Percentiles rank a stretch among this genome's conserved stretches.
Evolutionary conservation across 2,888 invertebrate genomes (phyloP).

Genomic region (Idaea straminata): DNA sequence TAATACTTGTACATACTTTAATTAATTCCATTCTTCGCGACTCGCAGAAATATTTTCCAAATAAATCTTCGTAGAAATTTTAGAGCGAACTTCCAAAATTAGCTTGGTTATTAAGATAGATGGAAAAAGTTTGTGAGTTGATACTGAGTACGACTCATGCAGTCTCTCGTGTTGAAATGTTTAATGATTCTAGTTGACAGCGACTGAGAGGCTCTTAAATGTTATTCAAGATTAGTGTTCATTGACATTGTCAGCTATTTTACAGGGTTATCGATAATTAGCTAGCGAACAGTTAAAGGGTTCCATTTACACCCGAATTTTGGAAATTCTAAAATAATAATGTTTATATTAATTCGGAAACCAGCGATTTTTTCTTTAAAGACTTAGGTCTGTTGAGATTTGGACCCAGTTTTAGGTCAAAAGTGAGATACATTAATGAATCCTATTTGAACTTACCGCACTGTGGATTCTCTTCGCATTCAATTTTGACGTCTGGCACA

Average conservation of each 20-base stretch:
- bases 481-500: constrained; percentile 43
- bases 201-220: not conserved
- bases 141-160: not conserved
- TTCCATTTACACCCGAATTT: too few species aligned
- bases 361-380: too few species aligned
- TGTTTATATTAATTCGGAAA: too few species aligned
- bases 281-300: too few species aligned
- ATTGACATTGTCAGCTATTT: too few species aligned
- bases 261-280: too few species aligned
- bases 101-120: not conserved
- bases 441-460: constrained; percentile 47
- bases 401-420: too few species aligned
- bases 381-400: too few species aligned
- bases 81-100: not conserved
- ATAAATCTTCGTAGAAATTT: not conserved
- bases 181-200: not conserved
- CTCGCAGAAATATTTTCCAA: not conserved
- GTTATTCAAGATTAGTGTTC: too few species aligned
- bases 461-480: constrained; percentile 51
- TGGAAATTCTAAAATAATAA: too few species aligned
- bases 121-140: not conserved
- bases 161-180: not conserved
- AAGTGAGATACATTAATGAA: not conserved
- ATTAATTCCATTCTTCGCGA: not conserved
- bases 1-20: not conserved